Evolutionary conservation across 1,140 invertebrate genomes (phyloP), one percentile per base, ranked within the genome.

Genomic region (Anthonomus grandis): DNA sequence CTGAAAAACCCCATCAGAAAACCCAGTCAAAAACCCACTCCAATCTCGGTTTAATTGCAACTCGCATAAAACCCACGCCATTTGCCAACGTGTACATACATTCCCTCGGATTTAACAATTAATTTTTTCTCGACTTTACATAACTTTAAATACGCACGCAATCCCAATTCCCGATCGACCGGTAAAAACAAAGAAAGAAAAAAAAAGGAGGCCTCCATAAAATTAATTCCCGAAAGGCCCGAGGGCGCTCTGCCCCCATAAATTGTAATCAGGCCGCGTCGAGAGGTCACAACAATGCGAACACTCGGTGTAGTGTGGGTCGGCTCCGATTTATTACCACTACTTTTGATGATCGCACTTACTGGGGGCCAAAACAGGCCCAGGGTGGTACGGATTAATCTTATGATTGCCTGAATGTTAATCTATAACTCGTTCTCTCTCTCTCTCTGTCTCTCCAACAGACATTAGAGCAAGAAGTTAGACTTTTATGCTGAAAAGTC

Each of bases 281-380:
- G 49, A 52, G 51, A 45, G 51, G 51, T 53, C 51, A 53, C 51
- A 53, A 53, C 51, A 53, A 53, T 53, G 39, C 51, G 51, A 53
- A 53, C 51, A 53, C 51, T 53, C 51, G 39, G 51, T 53, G 51
- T 53, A n/a, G n/a, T n/a, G n/a, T n/a, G n/a, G n/a, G n/a, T n/a
- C n/a, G 51, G 51, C 39, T 53, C 51, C 39, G 24, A 53, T 53
- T 53, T 53, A 53, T 53, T 13, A 31, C 6, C 39, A n/a, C 22
- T 53, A n/a, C n/a, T n/a, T n/a, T n/a, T n/a, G n/a, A n/a, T n/a
- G n/a, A n/a, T n/a, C n/a, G n/a, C n/a, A n/a, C n/a, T n/a, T n/a
- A n/a, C n/a, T n/a, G n/a, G n/a, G n/a, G n/a, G n/a, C n/a, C n/a
- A n/a, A n/a, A n/a, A n/a, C n/a, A n/a, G n/a, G n/a, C n/a, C n/a